These are phyloP conservation scores for Bungarus multicinctus DNA, from an alignment of 2,113 vertebrate genomes.

Conservation along the genomic window DNA sequence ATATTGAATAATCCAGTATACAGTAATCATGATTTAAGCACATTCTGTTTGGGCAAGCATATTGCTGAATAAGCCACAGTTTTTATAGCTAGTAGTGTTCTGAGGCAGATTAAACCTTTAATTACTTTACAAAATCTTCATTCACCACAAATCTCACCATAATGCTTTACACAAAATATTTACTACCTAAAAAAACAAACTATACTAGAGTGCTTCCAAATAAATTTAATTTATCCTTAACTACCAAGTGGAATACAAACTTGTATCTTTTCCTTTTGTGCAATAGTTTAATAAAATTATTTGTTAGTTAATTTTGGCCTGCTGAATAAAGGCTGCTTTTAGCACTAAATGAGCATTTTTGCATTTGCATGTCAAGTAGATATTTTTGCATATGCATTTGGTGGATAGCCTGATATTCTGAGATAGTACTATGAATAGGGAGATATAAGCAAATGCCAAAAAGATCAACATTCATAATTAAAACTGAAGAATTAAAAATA, in stretches of 20 bases:
- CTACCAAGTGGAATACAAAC: neutral
- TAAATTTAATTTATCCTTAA: neutral
- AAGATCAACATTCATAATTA: neutral
- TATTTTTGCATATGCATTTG: neutral
- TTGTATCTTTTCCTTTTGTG: neutral
- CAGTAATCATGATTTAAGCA: slow-evolving; percentile 35
- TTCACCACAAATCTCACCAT: neutral
- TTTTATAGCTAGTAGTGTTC: slow-evolving; percentile 21
- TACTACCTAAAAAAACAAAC: neutral
- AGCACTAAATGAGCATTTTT: neutral
- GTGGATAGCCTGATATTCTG: neutral
- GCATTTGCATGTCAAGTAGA: neutral
- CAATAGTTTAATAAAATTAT: neutral
- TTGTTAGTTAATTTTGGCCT: neutral
- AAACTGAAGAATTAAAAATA: neutral
- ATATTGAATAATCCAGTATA: slow-evolving; percentile 47
- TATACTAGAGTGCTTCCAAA: neutral
- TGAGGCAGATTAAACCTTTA: neutral
- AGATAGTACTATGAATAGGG: neutral
- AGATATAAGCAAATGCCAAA: neutral
- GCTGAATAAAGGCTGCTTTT: neutral
- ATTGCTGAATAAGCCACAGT: slow-evolving; percentile 20
- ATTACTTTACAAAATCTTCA: neutral
- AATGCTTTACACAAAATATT: neutral
- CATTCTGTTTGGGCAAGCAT: slow-evolving; percentile 40